phyloP scores from a whole-genome alignment of 2,888 invertebrate species.

The Loripinus fragilis region DNA sequence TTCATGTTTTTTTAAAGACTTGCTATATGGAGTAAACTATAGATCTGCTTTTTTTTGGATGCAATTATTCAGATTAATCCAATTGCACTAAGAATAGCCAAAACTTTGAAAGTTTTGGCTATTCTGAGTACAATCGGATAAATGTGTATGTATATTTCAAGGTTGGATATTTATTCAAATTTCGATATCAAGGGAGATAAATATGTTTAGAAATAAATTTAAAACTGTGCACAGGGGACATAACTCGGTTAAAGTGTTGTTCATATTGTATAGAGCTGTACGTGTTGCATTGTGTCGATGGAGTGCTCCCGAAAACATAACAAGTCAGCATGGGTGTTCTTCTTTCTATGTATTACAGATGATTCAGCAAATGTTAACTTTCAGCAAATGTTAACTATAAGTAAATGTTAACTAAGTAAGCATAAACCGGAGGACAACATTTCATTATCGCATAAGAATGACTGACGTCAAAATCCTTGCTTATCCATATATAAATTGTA shows the following conservation, averaged over 20 bases:
- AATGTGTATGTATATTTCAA: constrained; percentile 10
- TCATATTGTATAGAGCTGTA: constrained; percentile 25
- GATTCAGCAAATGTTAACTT: constrained; percentile 57
- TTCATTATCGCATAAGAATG: constrained; percentile 18
- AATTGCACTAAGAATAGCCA: too few species aligned
- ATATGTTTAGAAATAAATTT: constrained; percentile 8
- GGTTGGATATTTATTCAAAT: constrained; percentile 13
- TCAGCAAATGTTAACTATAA: too few species aligned
- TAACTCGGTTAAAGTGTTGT: constrained; percentile 13
- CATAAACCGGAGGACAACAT: constrained; percentile 10
- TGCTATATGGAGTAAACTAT: constrained; percentile 13
- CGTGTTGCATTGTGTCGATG: constrained; percentile 14
- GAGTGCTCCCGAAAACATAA: background rate
- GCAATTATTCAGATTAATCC: constrained; percentile 6
- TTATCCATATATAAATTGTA: constrained; percentile 45
- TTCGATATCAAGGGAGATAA: constrained; percentile 1
- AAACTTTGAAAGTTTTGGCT: too few species aligned
- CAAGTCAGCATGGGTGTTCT: constrained; percentile 52
- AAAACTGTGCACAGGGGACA: constrained; percentile 25
- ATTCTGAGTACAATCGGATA: too few species aligned
- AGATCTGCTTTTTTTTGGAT: constrained; percentile 1
- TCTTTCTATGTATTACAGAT: constrained; percentile 42
- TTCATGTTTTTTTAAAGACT: constrained; percentile 12
- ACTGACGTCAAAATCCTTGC: constrained; percentile 48
- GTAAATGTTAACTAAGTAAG: too few species aligned